A percentile compares a stretch with the other conserved stretches of the same genome.
Conservation (phyloP, 2,797 vertebrate genomes). For the Dallia pectoralis region DNA sequence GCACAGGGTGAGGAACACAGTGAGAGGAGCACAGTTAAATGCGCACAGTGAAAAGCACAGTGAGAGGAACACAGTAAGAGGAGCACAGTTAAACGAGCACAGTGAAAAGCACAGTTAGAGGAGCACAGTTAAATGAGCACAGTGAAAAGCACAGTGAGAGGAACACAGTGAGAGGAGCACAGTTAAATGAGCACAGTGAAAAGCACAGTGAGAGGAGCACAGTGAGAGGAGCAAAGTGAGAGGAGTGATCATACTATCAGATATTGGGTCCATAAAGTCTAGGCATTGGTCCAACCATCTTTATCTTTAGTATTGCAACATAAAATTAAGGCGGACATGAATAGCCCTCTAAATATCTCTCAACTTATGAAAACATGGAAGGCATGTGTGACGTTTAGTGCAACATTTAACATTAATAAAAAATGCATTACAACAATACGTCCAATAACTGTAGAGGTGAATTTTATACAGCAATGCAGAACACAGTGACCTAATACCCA, state of each 20-base stretch:
- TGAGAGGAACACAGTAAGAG: background rate
- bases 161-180: background rate
- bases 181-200: background rate
- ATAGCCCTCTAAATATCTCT: slow-evolving; percentile 20
- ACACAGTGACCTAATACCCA: too few relatives aligned
- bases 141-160: background rate
- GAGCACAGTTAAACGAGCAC: background rate
- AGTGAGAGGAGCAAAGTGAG: background rate
- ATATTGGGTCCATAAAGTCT: background rate
- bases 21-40: background rate
- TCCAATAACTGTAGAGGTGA: too few relatives aligned
- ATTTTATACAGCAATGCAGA: too few relatives aligned
- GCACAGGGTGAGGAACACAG: background rate
- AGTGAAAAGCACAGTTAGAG: background rate
- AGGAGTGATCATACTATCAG: background rate
- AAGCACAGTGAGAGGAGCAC: background rate
- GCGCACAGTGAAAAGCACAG: background rate
- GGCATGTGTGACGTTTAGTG: too few relatives aligned
- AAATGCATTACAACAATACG: too few relatives aligned
- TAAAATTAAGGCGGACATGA: too few relatives aligned
- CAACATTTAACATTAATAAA: too few relatives aligned
- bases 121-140: background rate
- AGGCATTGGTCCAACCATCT: background rate
- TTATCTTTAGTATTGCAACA: background rate
- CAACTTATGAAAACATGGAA: background rate